phyloP scores from a whole-genome alignment of 2,113 vertebrate species.

The Eptatretus burgeri region DNA sequence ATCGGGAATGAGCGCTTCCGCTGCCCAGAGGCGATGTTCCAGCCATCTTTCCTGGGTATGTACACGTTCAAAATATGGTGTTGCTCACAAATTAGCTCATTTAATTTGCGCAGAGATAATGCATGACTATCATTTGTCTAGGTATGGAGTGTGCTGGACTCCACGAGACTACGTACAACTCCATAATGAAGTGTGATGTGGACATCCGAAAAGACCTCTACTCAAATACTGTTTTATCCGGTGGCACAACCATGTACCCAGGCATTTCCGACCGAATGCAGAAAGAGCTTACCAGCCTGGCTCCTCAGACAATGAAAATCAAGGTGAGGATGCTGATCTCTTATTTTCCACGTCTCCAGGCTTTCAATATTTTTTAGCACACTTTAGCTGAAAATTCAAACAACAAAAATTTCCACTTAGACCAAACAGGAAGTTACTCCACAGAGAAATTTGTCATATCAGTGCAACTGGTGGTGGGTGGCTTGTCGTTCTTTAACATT shows the following conservation, averaged over 20 bases:
- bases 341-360: too few relatives aligned
- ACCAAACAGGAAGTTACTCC: too few relatives aligned
- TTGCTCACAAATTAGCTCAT: background rate
- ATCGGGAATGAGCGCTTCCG: conserved; percentile 20
- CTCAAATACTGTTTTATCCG: conserved; percentile 17
- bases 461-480: too few relatives aligned
- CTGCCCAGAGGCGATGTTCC: conserved; percentile 24
- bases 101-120: background rate
- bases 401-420: too few relatives aligned
- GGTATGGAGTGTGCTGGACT: conserved; percentile 17
- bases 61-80: background rate
- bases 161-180: conserved; percentile 19
- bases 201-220: conserved; percentile 20
- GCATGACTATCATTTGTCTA: background rate
- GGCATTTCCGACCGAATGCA: conserved; percentile 23
- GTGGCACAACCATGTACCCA: conserved; percentile 23
- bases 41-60: conserved; percentile 23
- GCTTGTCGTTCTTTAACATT: too few relatives aligned
- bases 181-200: conserved; percentile 19
- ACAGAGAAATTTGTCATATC: too few relatives aligned
- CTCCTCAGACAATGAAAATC: conserved; percentile 19
- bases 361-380: too few relatives aligned
- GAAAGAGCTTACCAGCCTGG: conserved; percentile 16
- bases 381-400: too few relatives aligned
- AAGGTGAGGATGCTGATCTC: conserved; percentile 18